Conservation (phyloP, 1,140 invertebrate genomes). For the Drosophila ercepeae region DNA sequence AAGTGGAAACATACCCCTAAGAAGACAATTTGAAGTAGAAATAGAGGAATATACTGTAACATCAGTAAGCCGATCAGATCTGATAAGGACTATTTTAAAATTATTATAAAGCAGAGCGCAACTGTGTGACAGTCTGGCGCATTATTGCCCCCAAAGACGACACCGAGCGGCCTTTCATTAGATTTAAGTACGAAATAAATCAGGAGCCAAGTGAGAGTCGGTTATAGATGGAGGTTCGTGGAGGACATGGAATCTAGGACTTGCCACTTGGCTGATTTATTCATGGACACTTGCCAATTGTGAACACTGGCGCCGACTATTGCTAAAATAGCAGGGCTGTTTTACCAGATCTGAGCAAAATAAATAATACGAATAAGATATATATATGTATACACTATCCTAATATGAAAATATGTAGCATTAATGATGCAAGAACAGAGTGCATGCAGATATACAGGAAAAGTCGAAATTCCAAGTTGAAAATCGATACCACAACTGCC, state of each 20-base stretch:
- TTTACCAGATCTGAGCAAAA: conserved; percentile 35
- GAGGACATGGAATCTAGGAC: neutral
- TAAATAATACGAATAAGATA: conserved; percentile 24
- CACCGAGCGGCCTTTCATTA: conserved; percentile 41
- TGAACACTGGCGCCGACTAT: conserved; percentile 43
- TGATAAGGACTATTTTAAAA: neutral
- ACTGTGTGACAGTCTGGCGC: conserved; percentile 55
- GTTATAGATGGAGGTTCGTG: neutral
- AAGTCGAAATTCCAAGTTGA: conserved; percentile 23
- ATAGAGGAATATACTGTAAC: neutral
- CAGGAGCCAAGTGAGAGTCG: conserved; percentile 3
- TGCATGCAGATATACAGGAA: conserved; percentile 12
- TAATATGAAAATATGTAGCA: neutral
- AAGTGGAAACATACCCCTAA: neutral
- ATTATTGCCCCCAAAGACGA: conserved; percentile 38
- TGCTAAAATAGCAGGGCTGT: conserved; percentile 41
- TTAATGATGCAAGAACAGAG: conserved; percentile 5
- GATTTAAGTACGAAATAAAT: conserved; percentile 19
- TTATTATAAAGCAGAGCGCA: conserved; percentile 23
- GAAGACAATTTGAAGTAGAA: neutral
- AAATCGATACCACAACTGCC: conserved; percentile 65
- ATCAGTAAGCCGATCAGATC: conserved; percentile 1
- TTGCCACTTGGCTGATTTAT: conserved; percentile 21
- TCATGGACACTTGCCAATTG: conserved; percentile 66
- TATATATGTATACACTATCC: conserved; percentile 7